Conservation (phyloP, 2,888 invertebrate genomes). For the Sympetrum striolatum region DNA sequence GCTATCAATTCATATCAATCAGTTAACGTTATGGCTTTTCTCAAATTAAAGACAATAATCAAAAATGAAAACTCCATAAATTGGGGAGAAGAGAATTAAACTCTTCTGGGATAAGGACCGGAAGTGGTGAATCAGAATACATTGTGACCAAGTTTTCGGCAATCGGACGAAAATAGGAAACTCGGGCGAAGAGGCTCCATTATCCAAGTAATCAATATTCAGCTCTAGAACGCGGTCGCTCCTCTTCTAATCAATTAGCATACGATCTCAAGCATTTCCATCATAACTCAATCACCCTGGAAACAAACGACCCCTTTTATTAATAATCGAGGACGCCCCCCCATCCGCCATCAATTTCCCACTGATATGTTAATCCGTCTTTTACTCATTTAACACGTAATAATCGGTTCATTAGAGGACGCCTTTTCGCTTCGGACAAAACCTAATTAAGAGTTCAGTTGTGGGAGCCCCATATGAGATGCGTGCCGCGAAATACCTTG, state of each 20-base stretch:
- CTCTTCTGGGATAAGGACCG: no score
- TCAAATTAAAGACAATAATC: no score
- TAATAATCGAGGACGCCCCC: not conserved
- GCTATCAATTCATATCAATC: no score
- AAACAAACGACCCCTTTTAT: not conserved
- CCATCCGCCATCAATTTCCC: slow-evolving; percentile 12
- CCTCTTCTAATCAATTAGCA: not conserved
- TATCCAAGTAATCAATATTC: not conserved
- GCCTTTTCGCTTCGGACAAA: not conserved
- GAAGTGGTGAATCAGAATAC: no score
- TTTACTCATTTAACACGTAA: slow-evolving; percentile 25
- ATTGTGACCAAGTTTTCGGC: no score
- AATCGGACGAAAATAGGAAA: no score
- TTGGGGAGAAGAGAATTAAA: no score
- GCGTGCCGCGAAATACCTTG: slow-evolving; percentile 30
- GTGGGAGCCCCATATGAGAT: slow-evolving; percentile 16
- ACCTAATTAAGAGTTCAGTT: slow-evolving; percentile 39
- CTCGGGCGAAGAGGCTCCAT: no score
- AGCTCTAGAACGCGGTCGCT: not conserved
- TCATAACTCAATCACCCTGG: not conserved
- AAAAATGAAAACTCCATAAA: no score
- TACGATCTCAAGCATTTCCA: not conserved
- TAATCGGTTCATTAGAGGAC: slow-evolving; percentile 28
- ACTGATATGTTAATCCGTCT: slow-evolving; percentile 32
- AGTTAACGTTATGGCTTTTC: no score